phyloP scores from a whole-genome alignment of 2,888 invertebrate species.

The Eucera pruinosa region DNA sequence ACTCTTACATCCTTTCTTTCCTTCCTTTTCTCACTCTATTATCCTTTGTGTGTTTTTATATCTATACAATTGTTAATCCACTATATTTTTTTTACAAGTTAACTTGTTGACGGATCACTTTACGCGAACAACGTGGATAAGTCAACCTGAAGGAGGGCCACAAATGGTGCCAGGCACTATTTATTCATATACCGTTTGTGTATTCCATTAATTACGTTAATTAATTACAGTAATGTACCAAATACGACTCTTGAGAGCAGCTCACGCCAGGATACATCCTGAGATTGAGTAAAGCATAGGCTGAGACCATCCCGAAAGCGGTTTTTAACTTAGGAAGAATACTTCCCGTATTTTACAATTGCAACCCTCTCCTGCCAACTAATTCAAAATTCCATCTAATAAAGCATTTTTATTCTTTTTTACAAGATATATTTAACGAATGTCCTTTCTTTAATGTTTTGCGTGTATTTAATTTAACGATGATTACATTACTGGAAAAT shows the following conservation, averaged over 20 bases:
- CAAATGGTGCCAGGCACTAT: conserved; percentile 84
- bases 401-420: too few species aligned
- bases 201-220: conserved; percentile 76
- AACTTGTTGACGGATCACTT: conserved; percentile 40
- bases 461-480: not conserved
- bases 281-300: conserved; percentile 79
- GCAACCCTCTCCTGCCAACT: conserved; percentile 61
- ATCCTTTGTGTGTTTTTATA: not conserved
- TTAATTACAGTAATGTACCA: conserved; percentile 70
- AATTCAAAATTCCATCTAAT: not conserved
- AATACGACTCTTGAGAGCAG: conserved; percentile 75
- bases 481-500: not conserved
- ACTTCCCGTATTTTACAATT: conserved; percentile 56
- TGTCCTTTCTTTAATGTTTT: not conserved
- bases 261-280: conserved; percentile 77
- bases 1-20: not conserved
- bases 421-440: not conserved
- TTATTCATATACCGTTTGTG: conserved; percentile 82
- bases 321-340: conserved; percentile 58
- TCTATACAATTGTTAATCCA: not conserved
- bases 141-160: conserved; percentile 82
- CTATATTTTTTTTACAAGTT: conserved; percentile 19
- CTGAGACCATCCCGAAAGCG: conserved; percentile 63
- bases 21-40: conserved; percentile 1
- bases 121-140: conserved; percentile 60